Base-by-base conservation (phyloP, 2,797 vertebrate genomes). In the Squalus acanthias region DNA sequence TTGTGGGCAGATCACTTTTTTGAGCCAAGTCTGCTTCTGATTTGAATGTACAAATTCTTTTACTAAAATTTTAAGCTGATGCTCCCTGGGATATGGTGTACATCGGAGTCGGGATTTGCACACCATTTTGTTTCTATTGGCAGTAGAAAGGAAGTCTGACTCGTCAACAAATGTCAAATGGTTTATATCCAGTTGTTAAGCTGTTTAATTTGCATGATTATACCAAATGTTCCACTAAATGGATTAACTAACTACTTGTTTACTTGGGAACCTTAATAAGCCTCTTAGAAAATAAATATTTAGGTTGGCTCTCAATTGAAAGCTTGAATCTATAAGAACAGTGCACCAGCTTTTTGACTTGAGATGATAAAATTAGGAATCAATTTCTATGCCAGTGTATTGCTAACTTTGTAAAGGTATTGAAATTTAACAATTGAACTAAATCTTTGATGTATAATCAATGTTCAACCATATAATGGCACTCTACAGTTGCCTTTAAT, bases 201-300 rank as follows among this genome's bases (percentile, higher is more conserved):
- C 17, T 85, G 29, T 92, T 92, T 33, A 92, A 69, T 67, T 93
- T 93, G 63, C 91, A 67, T 93, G n/a, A 67, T 67, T 67, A 39
- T 93, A 39, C 39, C 9, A 33, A n/a, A 57, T 67, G 33, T 93
- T 93, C 65, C n/a, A 24, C 65, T 46, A 69, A 93, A 24, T 93
- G 91, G 65, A 93, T 93, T 93, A 93, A 69, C 91, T 24, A 93
- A 93, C n/a, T 24, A 67, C 10, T 69, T 69, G 22, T 93, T 93
- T 93, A 93, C 46, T 93, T 93, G 65, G 63, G 63, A 93, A 67
- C 63, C 8, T 67, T 46, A 93, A 93, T 93, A 93, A 50, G n/a
- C 20, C 91, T 93, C 65, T 46, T 69, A 22, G 65, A 93, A 93
- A 93, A 24, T 69, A 93, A 93, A 93, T 93, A n/a, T 93, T 67